Base-by-base conservation (phyloP, 2,797 vertebrate species). In the Cyprinella venusta region DNA sequence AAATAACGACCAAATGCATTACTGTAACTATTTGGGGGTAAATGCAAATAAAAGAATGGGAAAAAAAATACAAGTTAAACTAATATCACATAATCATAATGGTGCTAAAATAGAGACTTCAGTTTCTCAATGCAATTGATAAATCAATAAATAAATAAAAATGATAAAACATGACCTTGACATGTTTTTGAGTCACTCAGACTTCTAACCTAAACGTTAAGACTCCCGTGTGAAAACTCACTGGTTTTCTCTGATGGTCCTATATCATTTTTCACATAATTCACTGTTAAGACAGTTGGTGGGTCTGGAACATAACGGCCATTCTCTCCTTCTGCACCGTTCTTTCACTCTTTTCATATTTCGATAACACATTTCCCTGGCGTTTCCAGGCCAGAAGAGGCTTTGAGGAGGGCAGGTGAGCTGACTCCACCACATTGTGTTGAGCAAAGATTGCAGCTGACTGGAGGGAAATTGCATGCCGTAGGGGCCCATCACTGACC, bases 381-480 rank as follows among this genome's bases (percentile, higher is more conserved):
- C 7, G 16, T 80, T 38, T 59, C 59, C 48, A 36, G 26, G 38
- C 9, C 78, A n/a, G 30, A 69, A 38, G n/a, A 59, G 12, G 52
- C 38, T 61, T 33, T 21, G 18, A 63, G 40, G 69, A 63, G 40
- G 26, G 54, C 26, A 63, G 69, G 69, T 72, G 69, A 72, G 79
- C 79, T 30, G 38, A 80, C 50, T 80, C 56, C 50, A 12, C 10
- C 19, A 24, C 54, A 54, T 71, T 80, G 77, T 84, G 48, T 18
- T 50, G 18, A 76, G 19, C 42, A 33, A 26, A 67, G 78, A 79
- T 84, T 79, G 68, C n/a, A 71, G 56, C 56, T 64, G 76, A 84
- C 78, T 74, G 61, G 19, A 68, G 71, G 63, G 63, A 84, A 84
- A 84, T 63, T 76, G 71, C 21, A 36, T 54, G 26, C 83, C n/a